These are phyloP conservation scores for Zapornia atra DNA, from an alignment of 2,113 vertebrate species.

Conservation along the genomic window DNA sequence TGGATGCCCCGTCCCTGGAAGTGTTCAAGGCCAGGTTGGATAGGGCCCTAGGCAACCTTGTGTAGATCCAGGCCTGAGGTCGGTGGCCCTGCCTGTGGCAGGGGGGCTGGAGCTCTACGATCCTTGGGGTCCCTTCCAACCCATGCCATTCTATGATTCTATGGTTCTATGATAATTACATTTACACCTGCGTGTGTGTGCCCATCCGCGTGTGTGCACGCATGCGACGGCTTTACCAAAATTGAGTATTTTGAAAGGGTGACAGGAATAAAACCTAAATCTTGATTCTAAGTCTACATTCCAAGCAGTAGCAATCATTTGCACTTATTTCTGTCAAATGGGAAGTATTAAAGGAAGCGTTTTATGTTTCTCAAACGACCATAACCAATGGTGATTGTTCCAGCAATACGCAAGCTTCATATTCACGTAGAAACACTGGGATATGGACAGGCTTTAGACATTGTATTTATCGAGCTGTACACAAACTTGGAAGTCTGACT, in stretches of 20 bases:
- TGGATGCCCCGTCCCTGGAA: no score
- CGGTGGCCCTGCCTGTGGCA: no score
- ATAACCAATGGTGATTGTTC: neutral
- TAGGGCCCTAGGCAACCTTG: no score
- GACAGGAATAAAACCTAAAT: neutral
- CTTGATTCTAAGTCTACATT: neutral
- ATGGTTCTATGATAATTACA: no score
- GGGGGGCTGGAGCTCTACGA: no score
- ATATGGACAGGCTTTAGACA: neutral
- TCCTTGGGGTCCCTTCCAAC: no score
- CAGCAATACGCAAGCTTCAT: neutral
- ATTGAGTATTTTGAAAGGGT: neutral
- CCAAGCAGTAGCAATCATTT: neutral
- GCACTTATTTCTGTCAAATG: neutral
- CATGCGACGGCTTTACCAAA: neutral
- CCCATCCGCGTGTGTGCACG: no score
- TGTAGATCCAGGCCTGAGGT: no score
- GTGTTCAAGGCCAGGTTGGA: no score
- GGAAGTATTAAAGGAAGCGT: neutral
- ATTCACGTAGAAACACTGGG: neutral
- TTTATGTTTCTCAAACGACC: neutral
- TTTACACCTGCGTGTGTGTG: neutral
- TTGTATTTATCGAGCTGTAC: no score
- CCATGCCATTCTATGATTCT: no score
- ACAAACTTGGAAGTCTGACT: neutral